Evolutionary conservation across 2,888 invertebrate species (phyloP).

Genomic region (Microlaimidae sp.): DNA sequence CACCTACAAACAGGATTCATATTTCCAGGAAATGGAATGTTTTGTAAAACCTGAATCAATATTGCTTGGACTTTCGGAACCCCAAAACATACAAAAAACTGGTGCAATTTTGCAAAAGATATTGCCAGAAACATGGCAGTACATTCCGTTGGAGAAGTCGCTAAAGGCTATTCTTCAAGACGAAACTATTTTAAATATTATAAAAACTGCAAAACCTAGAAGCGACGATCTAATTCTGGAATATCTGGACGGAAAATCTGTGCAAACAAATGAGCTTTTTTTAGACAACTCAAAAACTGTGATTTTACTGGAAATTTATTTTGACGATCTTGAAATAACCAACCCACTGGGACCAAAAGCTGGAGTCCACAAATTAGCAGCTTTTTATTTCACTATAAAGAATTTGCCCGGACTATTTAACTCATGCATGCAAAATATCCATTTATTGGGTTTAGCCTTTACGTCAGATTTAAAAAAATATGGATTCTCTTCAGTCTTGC

Average conservation of each 20-base stretch:
- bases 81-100: not conserved
- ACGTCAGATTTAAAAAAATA: too few relatives aligned
- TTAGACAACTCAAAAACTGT: too few relatives aligned
- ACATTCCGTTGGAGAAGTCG: not conserved
- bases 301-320: too few relatives aligned
- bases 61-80: not conserved
- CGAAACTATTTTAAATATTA: not conserved
- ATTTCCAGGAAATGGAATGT: not conserved
- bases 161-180: not conserved
- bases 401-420: too few relatives aligned
- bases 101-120: too few relatives aligned
- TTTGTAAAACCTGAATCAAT: not conserved
- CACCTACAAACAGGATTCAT: not conserved
- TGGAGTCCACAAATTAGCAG: not conserved
- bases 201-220: too few relatives aligned
- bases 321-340: not conserved
- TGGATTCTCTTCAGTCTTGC: too few relatives aligned
- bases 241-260: too few relatives aligned
- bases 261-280: too few relatives aligned
- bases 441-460: too few relatives aligned
- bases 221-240: too few relatives aligned
- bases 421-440: too few relatives aligned
- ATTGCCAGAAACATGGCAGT: not conserved
- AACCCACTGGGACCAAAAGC: not conserved
- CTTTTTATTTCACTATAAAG: not conserved